phyloP scores from a whole-genome alignment of 2,113 vertebrate genomes.

The Acrocephalus arundinaceus region DNA sequence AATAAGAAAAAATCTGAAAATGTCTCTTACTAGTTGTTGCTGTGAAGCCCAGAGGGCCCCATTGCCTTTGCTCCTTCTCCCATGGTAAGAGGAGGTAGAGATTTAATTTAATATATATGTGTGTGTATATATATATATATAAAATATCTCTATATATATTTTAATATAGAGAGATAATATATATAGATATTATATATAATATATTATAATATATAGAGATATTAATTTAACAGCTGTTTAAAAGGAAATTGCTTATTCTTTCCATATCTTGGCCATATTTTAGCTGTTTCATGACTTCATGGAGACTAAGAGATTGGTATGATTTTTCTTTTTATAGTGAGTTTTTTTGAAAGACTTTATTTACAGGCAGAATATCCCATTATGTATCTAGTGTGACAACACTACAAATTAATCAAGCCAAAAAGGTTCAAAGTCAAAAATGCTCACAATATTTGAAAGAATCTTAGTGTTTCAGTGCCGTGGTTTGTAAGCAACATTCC shows the following conservation, averaged over 20 bases:
- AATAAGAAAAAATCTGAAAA: not conserved
- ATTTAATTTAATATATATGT: not conserved
- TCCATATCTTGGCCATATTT: not conserved
- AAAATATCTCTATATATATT: too few species aligned
- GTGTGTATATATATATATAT: too few species aligned
- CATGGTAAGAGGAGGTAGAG: not conserved
- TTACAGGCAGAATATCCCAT: not conserved
- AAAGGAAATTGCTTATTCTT: not conserved
- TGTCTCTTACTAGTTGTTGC: not conserved
- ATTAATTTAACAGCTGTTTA: not conserved
- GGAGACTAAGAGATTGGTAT: not conserved
- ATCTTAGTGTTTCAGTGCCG: not conserved
- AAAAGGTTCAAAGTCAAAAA: not conserved
- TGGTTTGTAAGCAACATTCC: not conserved
- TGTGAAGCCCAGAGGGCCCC: not conserved
- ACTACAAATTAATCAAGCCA: not conserved
- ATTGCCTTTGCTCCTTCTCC: not conserved
- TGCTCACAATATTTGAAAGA: not conserved
- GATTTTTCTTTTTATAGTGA: not conserved
- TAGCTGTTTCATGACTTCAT: not conserved
- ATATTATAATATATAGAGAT: not conserved
- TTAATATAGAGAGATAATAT: too few species aligned
- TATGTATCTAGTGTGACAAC: not conserved
- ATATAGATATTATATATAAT: too few species aligned
- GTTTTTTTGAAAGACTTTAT: not conserved